Evolutionary conservation across 2,113 vertebrate genomes (phyloP), one percentile per base, ranked within the genome.

Genomic region (Polypterus bichir): DNA sequence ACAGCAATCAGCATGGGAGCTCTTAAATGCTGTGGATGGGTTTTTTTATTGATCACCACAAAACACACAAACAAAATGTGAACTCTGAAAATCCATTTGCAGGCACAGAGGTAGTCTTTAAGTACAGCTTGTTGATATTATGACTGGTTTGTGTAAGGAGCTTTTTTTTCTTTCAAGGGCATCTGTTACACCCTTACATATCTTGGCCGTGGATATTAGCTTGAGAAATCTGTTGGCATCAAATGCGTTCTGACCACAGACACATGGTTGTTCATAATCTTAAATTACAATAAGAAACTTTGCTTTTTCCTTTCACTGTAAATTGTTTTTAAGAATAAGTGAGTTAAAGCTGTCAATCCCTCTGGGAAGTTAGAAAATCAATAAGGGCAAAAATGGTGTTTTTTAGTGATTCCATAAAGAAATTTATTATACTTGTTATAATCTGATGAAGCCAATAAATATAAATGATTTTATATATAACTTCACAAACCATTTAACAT

Each of bases 21-120:
- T 72, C 69, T 70, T 71, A 68, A 66, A 68, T 66, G 59, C 51
- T 48, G 48, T 11, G 49, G 64, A 65, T 61, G 65, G 60, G 64
- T 70, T 72, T 69, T 60, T 47, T 59, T 71, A 71, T 67, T 65
- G 76, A 82, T 71, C 67, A 64, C 64, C 70, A 58, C 66, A 9
- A 66, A 77, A 74, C 61, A 68, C 63, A 68, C 63, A 64, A 71
- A 76, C 72, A 69, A 72, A 72, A 70, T 56, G 62, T 71, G 68
- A 69, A 68, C 67, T 66, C 69, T 64, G 56, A 62, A 74, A 71
- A 72, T 69, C 69, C 71, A 70, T 77, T 72, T 70, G 61, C 51
- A 61, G 57, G 51, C 59, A 59, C 9, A 65, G 48, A 48, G 9
- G 49, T 57, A 57, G 59, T 65, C 61, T 61, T 74, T 68, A 69